Evolutionary conservation across 2,888 invertebrate species (phyloP).

Genomic region (Oligia latruncula): DNA sequence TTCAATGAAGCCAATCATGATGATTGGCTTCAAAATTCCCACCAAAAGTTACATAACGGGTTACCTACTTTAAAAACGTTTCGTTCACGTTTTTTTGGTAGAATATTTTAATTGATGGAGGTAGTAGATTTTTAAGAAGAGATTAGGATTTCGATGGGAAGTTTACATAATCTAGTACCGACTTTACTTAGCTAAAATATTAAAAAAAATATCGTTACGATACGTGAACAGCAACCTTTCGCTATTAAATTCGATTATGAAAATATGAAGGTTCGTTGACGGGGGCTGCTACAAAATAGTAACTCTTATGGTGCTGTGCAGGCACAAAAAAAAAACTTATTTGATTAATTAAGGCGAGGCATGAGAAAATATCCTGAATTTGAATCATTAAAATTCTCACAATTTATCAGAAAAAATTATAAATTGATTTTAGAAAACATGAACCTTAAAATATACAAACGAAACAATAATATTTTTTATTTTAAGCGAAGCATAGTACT

Average conservation of each 20-base stretch:
- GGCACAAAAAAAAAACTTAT: neutral
- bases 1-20: too few species aligned
- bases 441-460: neutral
- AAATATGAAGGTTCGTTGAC: neutral
- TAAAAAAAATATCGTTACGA: neutral
- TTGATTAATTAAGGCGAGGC: neutral
- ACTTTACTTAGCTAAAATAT: neutral
- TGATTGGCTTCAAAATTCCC: slow-evolving; percentile 4
- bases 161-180: neutral
- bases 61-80: neutral
- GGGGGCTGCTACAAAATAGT: neutral
- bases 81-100: slow-evolving; percentile 5
- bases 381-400: neutral
- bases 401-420: neutral
- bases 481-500: neutral
- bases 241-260: neutral
- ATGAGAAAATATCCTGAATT: neutral
- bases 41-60: neutral
- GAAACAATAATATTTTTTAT: neutral
- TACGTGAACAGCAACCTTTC: neutral
- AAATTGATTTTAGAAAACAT: neutral
- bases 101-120: neutral
- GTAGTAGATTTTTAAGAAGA: neutral
- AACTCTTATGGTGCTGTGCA: neutral
- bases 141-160: neutral